Percentiles rank a stretch among this genome's conserved stretches.
Evolutionary conservation across 2,113 vertebrate genomes (phyloP).

Genomic region (Mustela nigripes): DNA sequence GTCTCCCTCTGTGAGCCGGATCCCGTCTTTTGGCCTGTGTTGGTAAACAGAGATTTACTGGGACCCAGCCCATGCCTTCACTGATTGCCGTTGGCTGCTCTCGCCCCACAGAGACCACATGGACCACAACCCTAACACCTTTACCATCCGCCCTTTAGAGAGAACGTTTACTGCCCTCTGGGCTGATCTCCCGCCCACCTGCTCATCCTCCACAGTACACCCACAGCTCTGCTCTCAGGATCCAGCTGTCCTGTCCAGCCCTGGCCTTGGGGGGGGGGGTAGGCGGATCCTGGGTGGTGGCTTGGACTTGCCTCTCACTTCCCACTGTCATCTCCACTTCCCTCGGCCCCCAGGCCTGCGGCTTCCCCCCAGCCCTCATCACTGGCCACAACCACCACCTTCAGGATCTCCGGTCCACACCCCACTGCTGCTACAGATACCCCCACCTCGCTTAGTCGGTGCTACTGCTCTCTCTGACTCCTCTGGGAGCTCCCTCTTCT

Average conservation of each 20-base stretch:
- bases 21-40: not conserved
- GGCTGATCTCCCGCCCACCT: not conserved
- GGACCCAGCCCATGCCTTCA: not conserved
- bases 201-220: not conserved
- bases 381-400: too few relatives aligned
- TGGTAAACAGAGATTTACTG: not conserved
- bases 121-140: not conserved
- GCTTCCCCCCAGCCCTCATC: not conserved
- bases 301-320: not conserved
- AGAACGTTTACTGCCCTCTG: not conserved
- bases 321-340: not conserved
- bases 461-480: not conserved
- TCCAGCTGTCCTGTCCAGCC: not conserved
- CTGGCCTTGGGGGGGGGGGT: not conserved
- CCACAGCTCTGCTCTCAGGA: not conserved
- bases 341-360: not conserved
- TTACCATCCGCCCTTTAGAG: not conserved
- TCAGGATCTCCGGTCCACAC: not conserved
- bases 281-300: not conserved
- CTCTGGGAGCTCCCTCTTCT: not conserved
- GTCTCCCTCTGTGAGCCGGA: not conserved
- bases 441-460: not conserved
- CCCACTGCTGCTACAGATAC: accelerated
- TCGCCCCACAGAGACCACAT: not conserved
- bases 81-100: not conserved